Base-by-base conservation (phyloP, 1,140 invertebrate species). In the Uloborus diversus region DNA sequence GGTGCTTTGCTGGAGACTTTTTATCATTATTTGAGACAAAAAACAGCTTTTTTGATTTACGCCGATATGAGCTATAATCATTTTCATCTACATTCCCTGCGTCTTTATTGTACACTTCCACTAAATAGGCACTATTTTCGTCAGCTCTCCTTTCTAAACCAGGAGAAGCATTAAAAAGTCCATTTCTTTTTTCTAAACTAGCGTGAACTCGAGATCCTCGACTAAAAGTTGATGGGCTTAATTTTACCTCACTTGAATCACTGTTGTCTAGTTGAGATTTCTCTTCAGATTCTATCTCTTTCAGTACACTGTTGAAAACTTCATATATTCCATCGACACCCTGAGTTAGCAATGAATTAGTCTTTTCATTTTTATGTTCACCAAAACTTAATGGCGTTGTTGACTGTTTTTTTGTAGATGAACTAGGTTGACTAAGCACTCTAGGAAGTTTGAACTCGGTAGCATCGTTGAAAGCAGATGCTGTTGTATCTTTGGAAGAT, bases 241-340 rank as follows among this genome's bases (percentile, higher is more conserved):
- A 35, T n/a, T 28, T 75, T 2, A 59, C 49, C 30, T 9, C 27
- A 5, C 30, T 32, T 0, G 33, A 4, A 33, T 37, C 17, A 9
- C 14, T 13, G 13, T 25, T 30, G 11, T 13, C 13, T 30, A 5
- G 13, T 5, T 17, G 5, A 5, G 32, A 13, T 14, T 27, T 11
- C 32, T 14, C 25, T n/a, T 57, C 2, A 1, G 35, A 28, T 37
- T 56, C 23, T 4, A 78, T 78, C 35, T 66, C 73, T 42, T 66
- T 75, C 28, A 75, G 35, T 25, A 75, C 37, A 11, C 71, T 64
- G 32, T 57, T 78, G 61, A 78, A 78, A 5, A 78, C 73, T 66
- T 78, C 73, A 14, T 30, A 78, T 11, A 78, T 51, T 4, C 73
- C 25, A 4, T 30, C 25, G 3, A 35, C 49, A 4, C 42, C 49